Base-by-base conservation (phyloP, 2,888 invertebrate species). In the Drosophila putrida region DNA sequence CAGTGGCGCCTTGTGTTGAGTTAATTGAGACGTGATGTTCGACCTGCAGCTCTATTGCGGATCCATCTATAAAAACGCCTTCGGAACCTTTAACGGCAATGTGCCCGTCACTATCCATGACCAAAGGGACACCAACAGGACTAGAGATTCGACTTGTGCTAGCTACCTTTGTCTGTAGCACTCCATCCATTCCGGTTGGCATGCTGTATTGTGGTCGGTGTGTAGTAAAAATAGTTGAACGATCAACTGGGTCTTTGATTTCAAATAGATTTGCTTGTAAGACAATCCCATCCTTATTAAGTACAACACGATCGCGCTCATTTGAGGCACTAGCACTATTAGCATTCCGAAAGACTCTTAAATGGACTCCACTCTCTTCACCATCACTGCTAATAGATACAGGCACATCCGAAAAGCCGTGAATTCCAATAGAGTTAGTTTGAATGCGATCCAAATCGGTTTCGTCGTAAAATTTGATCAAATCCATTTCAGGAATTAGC, bases 11-110 rank as follows among this genome's bases (percentile, higher is more conserved):
- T 82, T 97, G 97, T 5, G 96, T 96, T 1, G 96, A 96, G 85
- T 95, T 96, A 0, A 98, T 92, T 72, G 94, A 94, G 36, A 98
- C 95, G 81, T 97, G 96, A 83, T 96, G 95, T 90, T 97, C 96
- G 0, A 97, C 96, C 31, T 94, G 94, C 94, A 96, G 95, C 61
- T 95, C 93, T 13, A 97, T 93, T 75, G 95, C 94, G 70, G 95
- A 95, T 9, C 96, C 94, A 78, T 96, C 96, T 91, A 96, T 94
- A 47, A 92, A 94, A 0, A 96, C 95, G 0, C 97, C 97, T 91
- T 97, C 97, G 0, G 96, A 96, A 0, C 97, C 97, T 65, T 95
- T 94, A 2, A 97, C 93, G 70, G 94, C 94, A 5, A 96, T 94
- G 9, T 89, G 89, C 9, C 94, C 94, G n/a, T 96, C 95, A 0